Evolutionary conservation across 2,888 invertebrate species (phyloP).

Genomic region (Thymelicus lineola): DNA sequence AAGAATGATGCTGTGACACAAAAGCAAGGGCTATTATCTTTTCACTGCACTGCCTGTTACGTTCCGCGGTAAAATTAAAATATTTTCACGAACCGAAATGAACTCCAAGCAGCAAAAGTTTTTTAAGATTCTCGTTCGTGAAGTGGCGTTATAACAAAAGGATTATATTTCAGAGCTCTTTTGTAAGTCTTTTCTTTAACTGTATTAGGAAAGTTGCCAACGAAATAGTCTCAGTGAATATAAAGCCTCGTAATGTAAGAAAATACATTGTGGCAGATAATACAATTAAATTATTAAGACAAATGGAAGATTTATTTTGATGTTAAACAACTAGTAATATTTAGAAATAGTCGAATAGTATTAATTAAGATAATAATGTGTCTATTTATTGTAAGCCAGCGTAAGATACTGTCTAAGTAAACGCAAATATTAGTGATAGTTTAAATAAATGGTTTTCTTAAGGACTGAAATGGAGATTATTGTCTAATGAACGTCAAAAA

Average conservation of each 20-base stretch:
- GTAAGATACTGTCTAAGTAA: no score
- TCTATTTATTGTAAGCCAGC: no score
- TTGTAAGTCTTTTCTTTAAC: conserved; percentile 17
- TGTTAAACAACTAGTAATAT: not conserved
- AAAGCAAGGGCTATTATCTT: conserved; percentile 71
- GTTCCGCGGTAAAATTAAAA: conserved; percentile 66
- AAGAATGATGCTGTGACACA: conserved; percentile 50
- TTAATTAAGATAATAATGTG: no score
- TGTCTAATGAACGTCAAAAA: no score
- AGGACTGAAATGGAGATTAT: no score
- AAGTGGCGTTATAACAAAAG: conserved; percentile 29
- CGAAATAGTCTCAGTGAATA: conserved; percentile 13
- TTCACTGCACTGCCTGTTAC: conserved; percentile 60
- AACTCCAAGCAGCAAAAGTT: conserved; percentile 25
- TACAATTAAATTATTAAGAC: not conserved
- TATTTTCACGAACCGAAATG: conserved; percentile 47
- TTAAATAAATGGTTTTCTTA: no score
- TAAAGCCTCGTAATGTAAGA: not conserved
- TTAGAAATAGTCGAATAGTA: no score
- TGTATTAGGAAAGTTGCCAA: conserved; percentile 27
- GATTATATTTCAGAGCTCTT: conserved; percentile 19
- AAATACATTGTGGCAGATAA: not conserved
- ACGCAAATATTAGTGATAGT: no score
- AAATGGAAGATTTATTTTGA: not conserved
- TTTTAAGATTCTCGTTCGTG: conserved; percentile 28